phyloP scores from a whole-genome alignment of 30 jellyfish, hydroid and myxozoan species.

The Turritopsis rubra region DNA sequence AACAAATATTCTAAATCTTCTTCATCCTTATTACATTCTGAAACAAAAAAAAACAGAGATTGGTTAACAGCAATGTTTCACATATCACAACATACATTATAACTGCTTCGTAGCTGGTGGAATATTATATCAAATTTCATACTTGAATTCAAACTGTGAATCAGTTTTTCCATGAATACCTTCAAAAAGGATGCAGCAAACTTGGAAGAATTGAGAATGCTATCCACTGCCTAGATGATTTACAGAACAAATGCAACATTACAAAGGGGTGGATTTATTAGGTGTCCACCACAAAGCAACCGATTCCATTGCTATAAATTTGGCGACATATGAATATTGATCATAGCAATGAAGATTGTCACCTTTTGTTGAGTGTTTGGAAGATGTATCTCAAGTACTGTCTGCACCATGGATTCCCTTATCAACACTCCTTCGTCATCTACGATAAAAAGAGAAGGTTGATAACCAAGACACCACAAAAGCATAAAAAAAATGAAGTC shows the following conservation, averaged over 20 bases:
- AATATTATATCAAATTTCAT: too few species aligned
- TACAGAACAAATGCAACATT: background rate
- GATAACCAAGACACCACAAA: background rate
- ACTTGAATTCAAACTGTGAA: background rate
- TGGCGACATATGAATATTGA: background rate
- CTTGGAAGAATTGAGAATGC: background rate
- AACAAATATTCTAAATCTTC: conserved; percentile 40
- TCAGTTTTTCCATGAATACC: conserved; percentile 2
- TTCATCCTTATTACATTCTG: conserved; percentile 1
- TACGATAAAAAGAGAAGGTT: background rate
- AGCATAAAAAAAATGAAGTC: background rate
- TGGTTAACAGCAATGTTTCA: too few species aligned
- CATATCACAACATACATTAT: too few species aligned
- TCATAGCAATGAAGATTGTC: background rate
- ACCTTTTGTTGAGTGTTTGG: conserved; percentile 35
- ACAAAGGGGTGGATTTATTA: too few species aligned
- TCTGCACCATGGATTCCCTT: background rate
- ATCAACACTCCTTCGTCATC: conserved; percentile 8
- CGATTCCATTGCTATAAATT: too few species aligned
- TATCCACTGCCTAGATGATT: conserved; percentile 8
- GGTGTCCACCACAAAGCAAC: too few species aligned
- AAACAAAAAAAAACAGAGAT: background rate
- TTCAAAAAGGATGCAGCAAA: background rate
- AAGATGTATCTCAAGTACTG: conserved; percentile 19
- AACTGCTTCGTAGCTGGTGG: too few species aligned